Conservation (phyloP, 2,888 invertebrate species). For the Agrochola lychnidis region DNA sequence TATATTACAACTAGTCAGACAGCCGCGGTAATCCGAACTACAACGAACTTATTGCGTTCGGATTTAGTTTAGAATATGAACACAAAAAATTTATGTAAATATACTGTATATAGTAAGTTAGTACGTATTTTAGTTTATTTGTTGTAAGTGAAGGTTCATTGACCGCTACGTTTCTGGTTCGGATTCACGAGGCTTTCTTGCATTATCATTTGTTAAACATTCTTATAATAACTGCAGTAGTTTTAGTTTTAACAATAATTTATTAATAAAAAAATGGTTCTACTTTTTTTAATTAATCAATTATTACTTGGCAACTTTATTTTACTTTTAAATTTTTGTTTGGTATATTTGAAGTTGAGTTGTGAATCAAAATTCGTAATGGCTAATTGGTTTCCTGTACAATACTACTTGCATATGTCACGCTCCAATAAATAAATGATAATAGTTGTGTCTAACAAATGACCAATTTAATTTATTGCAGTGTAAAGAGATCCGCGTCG, state of each 20-base stretch:
- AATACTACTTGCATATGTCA: constrained; percentile 49
- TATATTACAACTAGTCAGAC: constrained; percentile 71
- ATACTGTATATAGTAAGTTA: constrained; percentile 57
- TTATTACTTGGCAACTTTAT: constrained; percentile 49
- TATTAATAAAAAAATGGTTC: constrained; percentile 26
- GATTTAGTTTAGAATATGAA: constrained; percentile 39
- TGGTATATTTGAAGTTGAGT: constrained; percentile 48
- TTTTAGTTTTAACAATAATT: constrained; percentile 19
- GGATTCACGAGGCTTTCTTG: constrained; percentile 61
- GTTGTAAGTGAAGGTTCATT: constrained; percentile 36
- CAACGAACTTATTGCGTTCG: constrained; percentile 41
- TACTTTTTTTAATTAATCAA: constrained; percentile 32
- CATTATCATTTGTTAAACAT: constrained; percentile 77
- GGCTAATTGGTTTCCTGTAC: constrained; percentile 55
- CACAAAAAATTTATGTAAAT: constrained; percentile 54
- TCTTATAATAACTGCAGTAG: constrained; percentile 81
- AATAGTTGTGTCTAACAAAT: constrained; percentile 46
- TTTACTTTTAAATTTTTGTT: constrained; percentile 41
- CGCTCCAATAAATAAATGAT: constrained; percentile 65
- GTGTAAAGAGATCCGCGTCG: constrained; percentile 76
- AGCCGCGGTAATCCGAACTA: constrained; percentile 58
- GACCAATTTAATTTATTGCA: constrained; percentile 76
- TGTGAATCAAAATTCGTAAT: constrained; percentile 18
- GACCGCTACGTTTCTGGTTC: constrained; percentile 52
- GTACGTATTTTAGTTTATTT: constrained; percentile 31